Base-by-base conservation (phyloP, 2,113 vertebrate species). In the Poicephalus gulielmi region DNA sequence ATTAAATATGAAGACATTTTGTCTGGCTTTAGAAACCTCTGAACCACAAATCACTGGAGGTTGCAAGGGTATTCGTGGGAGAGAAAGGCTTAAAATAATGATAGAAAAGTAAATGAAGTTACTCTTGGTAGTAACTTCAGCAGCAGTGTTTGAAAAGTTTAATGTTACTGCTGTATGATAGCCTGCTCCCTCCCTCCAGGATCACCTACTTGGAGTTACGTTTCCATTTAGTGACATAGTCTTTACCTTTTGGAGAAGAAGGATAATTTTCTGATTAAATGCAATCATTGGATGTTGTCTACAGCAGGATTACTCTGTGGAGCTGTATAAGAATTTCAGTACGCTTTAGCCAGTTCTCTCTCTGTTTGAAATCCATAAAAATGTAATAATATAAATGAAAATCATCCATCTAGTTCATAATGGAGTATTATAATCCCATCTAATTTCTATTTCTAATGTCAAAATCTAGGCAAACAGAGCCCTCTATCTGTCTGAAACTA, bases 391-490 rank as follows among this genome's bases (percentile, higher is more conserved):
- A 19, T 62, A 94, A 81, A 87, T 83, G 4, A 93, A 93, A 93
- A 55, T 78, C 4, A 41, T 93, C 90, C 14, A 13, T 84, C 23
- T 39, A 17, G 46, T 86, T 95, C 35, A n/a, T 81, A 81, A 68
- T 55, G 39, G 50, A 93, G 28, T 55, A 30, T 90, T 90, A 81
- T 43, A 81, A 63, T 59, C 43, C 39, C 60, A 13, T 83, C 59
- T 88, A 27, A 67, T 0, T 83, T 94, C 64, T 77, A n/a, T 53
- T 76, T 93, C 52, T 85, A 20, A 63, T 96, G 55, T 87, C 35
- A 91, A 2, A 94, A 91, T 92, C 47, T 91, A 47, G 89, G 83
- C 88, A 94, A 20, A 67, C 60, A 86, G 95, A 96, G 76, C 92
- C 90, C 76, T 92, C 68, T 95, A n/a, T 93, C 91, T 96, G 93